These are phyloP conservation scores for Sprattus sprattus DNA, from an alignment of 2,113 vertebrate genomes.

Conservation along the genomic window DNA sequence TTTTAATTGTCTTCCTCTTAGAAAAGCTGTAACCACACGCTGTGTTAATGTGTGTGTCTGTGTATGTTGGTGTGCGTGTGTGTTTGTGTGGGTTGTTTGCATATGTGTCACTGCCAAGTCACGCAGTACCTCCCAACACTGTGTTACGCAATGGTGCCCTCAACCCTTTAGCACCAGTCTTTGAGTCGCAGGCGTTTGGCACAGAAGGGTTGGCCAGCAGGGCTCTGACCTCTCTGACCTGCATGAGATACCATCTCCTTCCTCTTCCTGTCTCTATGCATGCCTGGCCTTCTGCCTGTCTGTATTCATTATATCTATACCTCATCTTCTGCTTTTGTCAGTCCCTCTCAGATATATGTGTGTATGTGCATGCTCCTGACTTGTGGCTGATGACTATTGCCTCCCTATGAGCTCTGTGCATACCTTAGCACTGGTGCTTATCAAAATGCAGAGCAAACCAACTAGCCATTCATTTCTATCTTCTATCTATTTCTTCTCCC, in stretches of 20 bases:
- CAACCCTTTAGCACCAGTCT: neutral
- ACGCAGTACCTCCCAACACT: slow-evolving; percentile 23
- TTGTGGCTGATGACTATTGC: neutral
- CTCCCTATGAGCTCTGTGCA: neutral
- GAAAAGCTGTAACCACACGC: neutral
- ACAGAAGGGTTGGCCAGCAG: neutral
- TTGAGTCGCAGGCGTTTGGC: neutral
- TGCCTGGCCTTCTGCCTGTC: neutral
- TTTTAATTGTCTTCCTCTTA: neutral
- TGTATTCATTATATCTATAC: neutral
- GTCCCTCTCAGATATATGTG: neutral
- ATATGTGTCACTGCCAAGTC: slow-evolving; percentile 34
- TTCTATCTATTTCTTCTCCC: no score
- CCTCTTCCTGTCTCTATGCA: neutral
- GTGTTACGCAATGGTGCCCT: slow-evolving; percentile 37
- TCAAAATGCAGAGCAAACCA: neutral
- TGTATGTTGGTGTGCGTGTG: neutral
- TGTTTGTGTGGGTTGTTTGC: neutral
- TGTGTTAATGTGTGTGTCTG: neutral
- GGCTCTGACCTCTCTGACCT: neutral
- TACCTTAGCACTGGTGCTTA: neutral
- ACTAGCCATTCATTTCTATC: no score
- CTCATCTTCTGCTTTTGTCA: neutral
- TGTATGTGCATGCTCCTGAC: neutral
- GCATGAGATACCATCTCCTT: neutral